Evolutionary conservation across 2,888 invertebrate genomes (phyloP).

Genomic region (Agonopterix alstromeriana): DNA sequence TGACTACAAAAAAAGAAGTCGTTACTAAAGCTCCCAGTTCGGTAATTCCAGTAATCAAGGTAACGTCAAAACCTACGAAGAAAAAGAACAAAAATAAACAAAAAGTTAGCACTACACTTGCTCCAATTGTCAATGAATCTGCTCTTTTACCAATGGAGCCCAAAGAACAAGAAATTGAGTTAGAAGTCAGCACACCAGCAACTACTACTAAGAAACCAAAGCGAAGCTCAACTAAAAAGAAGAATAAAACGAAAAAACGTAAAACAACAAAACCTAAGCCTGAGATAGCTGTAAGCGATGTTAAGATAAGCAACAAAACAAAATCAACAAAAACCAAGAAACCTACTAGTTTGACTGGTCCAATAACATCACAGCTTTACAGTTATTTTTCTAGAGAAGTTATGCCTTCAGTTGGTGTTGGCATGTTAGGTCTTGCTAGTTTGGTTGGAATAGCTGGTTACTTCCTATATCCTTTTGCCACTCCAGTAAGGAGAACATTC

Average conservation of each 20-base stretch:
- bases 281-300: slow-evolving; percentile 38
- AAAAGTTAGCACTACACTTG: slow-evolving; percentile 33
- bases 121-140: slow-evolving; percentile 46
- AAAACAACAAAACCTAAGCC: slow-evolving; percentile 68
- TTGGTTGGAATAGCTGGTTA: slow-evolving; percentile 86
- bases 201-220: slow-evolving; percentile 69
- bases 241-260: slow-evolving; percentile 77
- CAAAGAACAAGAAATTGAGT: slow-evolving; percentile 67
- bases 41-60: slow-evolving; percentile 27
- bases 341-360: slow-evolving; percentile 59
- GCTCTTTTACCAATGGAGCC: slow-evolving; percentile 64
- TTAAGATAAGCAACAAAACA: slow-evolving; percentile 75
- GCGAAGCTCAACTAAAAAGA: slow-evolving; percentile 63
- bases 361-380: slow-evolving; percentile 84
- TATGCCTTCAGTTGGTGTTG: slow-evolving; percentile 88
- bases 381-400: slow-evolving; percentile 87
- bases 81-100: slow-evolving; percentile 61
- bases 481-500: slow-evolving; percentile 80
- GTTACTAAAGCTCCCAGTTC: slow-evolving; percentile 32
- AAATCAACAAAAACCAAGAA: slow-evolving; percentile 61
- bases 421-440: slow-evolving; percentile 84
- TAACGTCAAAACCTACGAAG: slow-evolving; percentile 49
- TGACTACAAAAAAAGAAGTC: slow-evolving; percentile 38
- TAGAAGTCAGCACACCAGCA: slow-evolving; percentile 65
- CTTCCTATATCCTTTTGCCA: slow-evolving; percentile 84